Percentiles rank a stretch among this genome's conserved stretches.
Evolutionary conservation across 1,140 invertebrate genomes (phyloP).

Genomic region (Cotesia vestalis): DNA sequence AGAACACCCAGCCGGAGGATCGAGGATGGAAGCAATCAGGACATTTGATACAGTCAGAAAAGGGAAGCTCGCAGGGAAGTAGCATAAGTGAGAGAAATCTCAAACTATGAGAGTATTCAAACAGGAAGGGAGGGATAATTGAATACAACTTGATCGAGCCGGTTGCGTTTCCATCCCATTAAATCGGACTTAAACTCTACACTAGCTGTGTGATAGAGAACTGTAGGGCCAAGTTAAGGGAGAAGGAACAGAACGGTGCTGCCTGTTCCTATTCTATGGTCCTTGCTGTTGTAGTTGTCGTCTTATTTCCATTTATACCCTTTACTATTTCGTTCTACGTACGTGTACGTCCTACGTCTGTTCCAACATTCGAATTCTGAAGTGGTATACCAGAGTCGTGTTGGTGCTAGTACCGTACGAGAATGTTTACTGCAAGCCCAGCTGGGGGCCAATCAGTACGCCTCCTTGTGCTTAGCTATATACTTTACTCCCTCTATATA

Average conservation of each 20-base stretch:
- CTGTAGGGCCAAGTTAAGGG: not conserved
- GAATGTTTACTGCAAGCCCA: slow-evolving; percentile 63
- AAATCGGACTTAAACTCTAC: slow-evolving; percentile 64
- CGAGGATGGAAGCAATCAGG: slow-evolving; percentile 5
- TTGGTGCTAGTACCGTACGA: slow-evolving; percentile 44
- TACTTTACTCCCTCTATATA: slow-evolving; percentile 11
- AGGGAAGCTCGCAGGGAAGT: slow-evolving; percentile 30
- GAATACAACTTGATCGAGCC: slow-evolving; percentile 67
- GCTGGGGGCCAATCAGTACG: slow-evolving; percentile 61
- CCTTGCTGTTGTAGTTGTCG: not conserved
- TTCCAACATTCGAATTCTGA: too few species aligned
- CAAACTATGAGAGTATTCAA: not conserved
- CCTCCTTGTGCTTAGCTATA: slow-evolving; percentile 8
- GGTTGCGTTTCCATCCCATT: slow-evolving; percentile 65
- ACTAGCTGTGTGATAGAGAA: slow-evolving; percentile 18
- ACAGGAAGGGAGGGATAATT: slow-evolving; percentile 62
- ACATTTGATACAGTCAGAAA: slow-evolving; percentile 45
- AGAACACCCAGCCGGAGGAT: not conserved
- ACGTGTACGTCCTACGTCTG: too few species aligned
- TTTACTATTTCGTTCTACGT: not conserved
- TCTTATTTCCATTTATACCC: not conserved
- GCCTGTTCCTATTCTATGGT: not conserved
- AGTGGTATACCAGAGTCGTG: not conserved
- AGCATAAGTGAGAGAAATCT: slow-evolving; percentile 34
- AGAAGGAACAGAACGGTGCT: slow-evolving; percentile 4